phyloP scores from a whole-genome alignment of 2,888 invertebrate species.

The Fabriciana adippe region DNA sequence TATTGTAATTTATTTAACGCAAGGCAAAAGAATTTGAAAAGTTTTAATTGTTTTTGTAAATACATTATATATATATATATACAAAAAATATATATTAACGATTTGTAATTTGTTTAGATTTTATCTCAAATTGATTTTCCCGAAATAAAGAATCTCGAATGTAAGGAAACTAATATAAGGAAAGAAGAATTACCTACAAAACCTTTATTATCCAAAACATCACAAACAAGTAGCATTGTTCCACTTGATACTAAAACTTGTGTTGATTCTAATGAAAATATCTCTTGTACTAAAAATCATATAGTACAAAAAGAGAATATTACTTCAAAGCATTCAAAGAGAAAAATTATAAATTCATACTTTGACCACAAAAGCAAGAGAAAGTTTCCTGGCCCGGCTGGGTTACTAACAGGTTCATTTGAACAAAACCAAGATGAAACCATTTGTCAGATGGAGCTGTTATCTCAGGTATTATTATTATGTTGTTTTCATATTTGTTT shows the following conservation, averaged over 20 bases:
- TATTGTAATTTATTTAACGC: no score
- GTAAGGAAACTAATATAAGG: background rate
- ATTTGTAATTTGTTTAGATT: constrained; percentile 52
- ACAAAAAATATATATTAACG: background rate
- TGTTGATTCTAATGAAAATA: background rate
- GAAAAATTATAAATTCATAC: constrained; percentile 68
- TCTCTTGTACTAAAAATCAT: background rate
- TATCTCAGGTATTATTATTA: constrained; percentile 65
- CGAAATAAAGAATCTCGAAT: constrained; percentile 38
- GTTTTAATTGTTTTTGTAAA: background rate
- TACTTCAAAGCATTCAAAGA: constrained; percentile 60
- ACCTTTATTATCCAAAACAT: no score
- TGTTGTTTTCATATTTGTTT: background rate
- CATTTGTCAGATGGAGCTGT: constrained; percentile 65
- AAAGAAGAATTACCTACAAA: constrained; percentile 1
- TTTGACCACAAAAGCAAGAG: constrained; percentile 71
- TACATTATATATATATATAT: no score
- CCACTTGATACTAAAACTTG: background rate
- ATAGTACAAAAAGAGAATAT: constrained; percentile 12
- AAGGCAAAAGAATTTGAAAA: no score
- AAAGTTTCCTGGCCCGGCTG: constrained; percentile 77
- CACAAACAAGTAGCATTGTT: background rate
- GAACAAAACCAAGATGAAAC: constrained; percentile 62
- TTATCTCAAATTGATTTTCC: constrained; percentile 72
- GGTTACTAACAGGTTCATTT: constrained; percentile 62